Base-by-base conservation (phyloP, 2,888 invertebrate species). In the Harpagoxenus sublaevis region DNA sequence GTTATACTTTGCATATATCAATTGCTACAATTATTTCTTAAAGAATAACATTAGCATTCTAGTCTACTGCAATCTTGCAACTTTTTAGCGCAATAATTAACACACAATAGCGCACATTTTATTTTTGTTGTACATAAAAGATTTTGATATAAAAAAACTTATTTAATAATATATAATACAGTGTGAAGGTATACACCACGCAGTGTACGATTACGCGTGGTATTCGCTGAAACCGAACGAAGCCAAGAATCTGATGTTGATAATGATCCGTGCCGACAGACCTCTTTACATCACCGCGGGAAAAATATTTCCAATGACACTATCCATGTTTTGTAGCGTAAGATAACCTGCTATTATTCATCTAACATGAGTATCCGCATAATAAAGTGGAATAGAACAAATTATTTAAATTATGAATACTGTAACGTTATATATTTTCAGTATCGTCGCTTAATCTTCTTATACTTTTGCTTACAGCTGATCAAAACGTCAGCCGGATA, bases 211-310 rank as follows among this genome's bases (percentile, higher is more conserved):
- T 3, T 89, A 86, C 55, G 70, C 84, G 4, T 90, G 91, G 91
- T 91, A 89, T 57, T 63, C 78, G 57, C 84, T 91, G 10, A 68
- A 85, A 9, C 31, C 83, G n/a, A 84, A 81, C 18, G 75, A 91
- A 48, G 85, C 77, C 12, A 77, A 55, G 35, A 73, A 81, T 70
- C 28, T 91, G 35, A 63, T 86, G 15, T 3, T 90, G 10, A 81
- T 91, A n/a, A 88, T 89, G 77, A 83, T 83, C 2, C 85, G 89
- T 0, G 75, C 86, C 0, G 31, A 55, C 4, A 65, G 66, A 53
- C 88, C 89, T 23, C 83, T 91, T 9, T 70, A 86, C 23, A 85
- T 91, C 10, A 88, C 89, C 18, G 90, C 86, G 2, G 89, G 90
- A 55, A 89, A 89, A 75, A 89, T 89, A 45, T 89, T 83, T 31